These are phyloP conservation scores for Spisula solida DNA, from an alignment of 2,888 invertebrate genomes.

Conservation along the genomic window DNA sequence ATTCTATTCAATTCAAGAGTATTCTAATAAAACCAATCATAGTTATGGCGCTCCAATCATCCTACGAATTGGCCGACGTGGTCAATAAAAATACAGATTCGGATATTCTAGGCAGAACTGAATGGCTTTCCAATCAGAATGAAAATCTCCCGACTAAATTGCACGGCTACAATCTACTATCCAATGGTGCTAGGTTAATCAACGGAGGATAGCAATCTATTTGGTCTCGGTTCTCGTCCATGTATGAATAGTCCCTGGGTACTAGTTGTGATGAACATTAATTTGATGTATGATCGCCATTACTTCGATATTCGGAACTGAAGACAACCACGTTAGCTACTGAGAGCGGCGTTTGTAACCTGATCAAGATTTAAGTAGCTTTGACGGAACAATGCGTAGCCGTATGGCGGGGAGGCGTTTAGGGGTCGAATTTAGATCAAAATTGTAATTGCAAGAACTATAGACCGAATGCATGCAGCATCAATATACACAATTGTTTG, in stretches of 20 bases:
- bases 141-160: conserved; percentile 50
- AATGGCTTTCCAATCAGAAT: conserved; percentile 48
- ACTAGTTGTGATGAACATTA: conserved; percentile 61
- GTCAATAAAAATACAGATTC: conserved; percentile 36
- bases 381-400: background rate
- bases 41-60: conserved; percentile 39
- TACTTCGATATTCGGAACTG: conserved; percentile 39
- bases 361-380: conserved; percentile 48
- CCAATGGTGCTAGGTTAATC: conserved; percentile 63
- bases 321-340: conserved; percentile 33
- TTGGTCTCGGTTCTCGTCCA: conserved; percentile 42
- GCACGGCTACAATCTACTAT: conserved; percentile 35
- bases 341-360: conserved; percentile 35
- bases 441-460: conserved; percentile 13
- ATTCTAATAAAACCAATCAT: conserved; percentile 49
- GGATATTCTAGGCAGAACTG: conserved; percentile 35
- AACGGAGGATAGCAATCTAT: conserved; percentile 66
- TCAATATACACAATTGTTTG: background rate
- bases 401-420: conserved; percentile 20
- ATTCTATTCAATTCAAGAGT: conserved; percentile 32
- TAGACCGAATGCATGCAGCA: background rate
- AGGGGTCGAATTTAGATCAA: conserved; percentile 24
- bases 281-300: conserved; percentile 61
- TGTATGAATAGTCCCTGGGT: conserved; percentile 52
- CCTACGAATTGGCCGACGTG: conserved; percentile 22